These are phyloP conservation scores for Pseudomugil tenellus DNA, from an alignment of 2,797 vertebrate genomes.

Conservation along the genomic window DNA sequence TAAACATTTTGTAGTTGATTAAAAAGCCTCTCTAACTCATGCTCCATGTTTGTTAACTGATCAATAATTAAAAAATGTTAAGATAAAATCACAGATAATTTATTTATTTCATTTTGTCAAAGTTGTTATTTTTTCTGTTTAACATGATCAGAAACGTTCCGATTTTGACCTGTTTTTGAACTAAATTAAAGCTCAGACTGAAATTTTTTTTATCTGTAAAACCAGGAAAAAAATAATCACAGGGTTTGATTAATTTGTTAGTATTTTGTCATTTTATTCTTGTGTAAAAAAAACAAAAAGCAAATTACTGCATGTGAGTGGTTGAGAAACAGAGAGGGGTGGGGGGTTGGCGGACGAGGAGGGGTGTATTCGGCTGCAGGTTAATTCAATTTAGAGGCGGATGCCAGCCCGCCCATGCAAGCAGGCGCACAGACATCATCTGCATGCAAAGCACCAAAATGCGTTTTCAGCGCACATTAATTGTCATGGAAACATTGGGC, in stretches of 20 bases:
- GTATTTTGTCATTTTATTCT: conserved; percentile 2
- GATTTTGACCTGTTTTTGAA: neutral
- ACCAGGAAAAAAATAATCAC: neutral
- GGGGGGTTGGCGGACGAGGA: neutral
- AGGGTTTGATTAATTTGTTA: neutral
- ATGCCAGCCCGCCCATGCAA: conserved; percentile 62
- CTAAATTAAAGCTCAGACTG: neutral
- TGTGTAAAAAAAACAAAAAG: neutral
- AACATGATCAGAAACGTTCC: neutral
- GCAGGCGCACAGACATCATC: conserved; percentile 22
- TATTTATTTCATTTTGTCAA: neutral
- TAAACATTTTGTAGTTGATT: conserved; percentile 1
- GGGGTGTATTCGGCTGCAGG: conserved; percentile 67
- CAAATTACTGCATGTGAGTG: conserved; percentile 11
- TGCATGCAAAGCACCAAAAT: conserved; percentile 57
- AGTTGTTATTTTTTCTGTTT: neutral
- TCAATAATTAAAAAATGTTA: neutral
- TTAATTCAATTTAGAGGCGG: conserved; percentile 83
- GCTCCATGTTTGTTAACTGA: neutral
- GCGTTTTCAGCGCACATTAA: conserved; percentile 76
- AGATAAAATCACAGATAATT: fast-evolving
- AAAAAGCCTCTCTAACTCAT: neutral
- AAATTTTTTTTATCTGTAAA: neutral
- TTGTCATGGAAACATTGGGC: conserved; percentile 90
- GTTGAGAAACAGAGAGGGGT: conserved; percentile 29